These are phyloP conservation scores for Dreissena rostriformis DNA, from an alignment of 1,140 invertebrate species.

Conservation along the genomic window DNA sequence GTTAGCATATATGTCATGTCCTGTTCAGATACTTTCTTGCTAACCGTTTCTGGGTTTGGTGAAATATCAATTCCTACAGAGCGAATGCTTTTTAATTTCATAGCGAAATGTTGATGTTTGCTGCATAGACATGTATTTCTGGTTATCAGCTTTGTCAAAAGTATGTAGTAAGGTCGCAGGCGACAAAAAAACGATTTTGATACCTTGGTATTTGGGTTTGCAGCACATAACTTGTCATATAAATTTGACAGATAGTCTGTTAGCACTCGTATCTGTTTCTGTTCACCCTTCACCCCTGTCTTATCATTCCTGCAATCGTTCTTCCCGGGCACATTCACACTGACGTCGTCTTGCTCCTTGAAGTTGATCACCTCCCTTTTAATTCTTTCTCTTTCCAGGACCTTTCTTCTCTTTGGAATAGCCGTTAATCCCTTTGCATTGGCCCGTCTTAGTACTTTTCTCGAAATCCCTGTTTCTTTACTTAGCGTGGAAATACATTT, in stretches of 20 bases:
- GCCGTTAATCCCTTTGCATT: neutral
- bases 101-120: constrained; percentile 11
- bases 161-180: neutral
- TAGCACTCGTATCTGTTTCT: neutral
- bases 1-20: neutral
- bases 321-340: neutral
- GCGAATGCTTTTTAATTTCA: neutral
- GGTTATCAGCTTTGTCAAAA: constrained; percentile 9
- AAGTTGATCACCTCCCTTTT: neutral
- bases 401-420: neutral
- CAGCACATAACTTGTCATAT: neutral
- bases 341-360: neutral
- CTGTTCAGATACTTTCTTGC: neutral
- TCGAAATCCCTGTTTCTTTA: neutral
- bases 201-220: neutral
- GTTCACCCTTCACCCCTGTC: too few species aligned
- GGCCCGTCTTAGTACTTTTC: neutral
- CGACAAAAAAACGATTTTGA: neutral
- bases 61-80: neutral
- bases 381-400: neutral
- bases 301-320: neutral
- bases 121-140: constrained; percentile 19
- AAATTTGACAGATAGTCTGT: neutral
- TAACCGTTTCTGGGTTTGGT: constrained; percentile 1
- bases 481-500: neutral